Conservation (phyloP, 92 coral and sea anemone genomes). For the Zoanthus solanderi region DNA sequence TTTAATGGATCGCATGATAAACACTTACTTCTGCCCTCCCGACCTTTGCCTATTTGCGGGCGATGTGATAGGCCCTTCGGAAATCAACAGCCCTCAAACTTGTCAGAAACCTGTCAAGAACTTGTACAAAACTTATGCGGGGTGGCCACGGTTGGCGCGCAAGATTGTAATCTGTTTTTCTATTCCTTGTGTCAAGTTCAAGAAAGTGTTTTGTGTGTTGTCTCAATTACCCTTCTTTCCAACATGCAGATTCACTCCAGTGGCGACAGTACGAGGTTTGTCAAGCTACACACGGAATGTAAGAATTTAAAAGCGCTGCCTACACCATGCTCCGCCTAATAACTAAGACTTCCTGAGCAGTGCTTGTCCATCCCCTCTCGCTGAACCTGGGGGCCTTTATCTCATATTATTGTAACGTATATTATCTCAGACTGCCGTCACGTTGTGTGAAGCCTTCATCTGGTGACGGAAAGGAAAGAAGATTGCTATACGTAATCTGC, state of each 20-base stretch:
- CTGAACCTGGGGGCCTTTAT: background rate
- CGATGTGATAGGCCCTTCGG: constrained; percentile 14
- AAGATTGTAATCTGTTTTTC: no score
- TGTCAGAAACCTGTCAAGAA: no score
- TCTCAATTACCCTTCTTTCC: background rate
- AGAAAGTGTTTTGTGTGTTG: background rate
- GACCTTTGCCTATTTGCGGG: constrained; percentile 18
- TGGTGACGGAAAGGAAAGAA: no score
- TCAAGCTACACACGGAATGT: constrained; percentile 39
- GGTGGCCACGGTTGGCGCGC: no score
- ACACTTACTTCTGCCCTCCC: constrained; percentile 5
- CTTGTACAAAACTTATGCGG: no score
- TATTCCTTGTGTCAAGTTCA: no score
- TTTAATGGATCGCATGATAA: constrained; percentile 19
- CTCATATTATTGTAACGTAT: no score
- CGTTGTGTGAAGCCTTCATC: no score
- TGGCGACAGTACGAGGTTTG: constrained; percentile 32
- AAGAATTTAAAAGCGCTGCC: constrained; percentile 30
- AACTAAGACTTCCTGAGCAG: background rate
- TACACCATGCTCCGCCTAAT: background rate
- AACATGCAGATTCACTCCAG: constrained; percentile 24
- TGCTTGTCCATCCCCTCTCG: background rate
- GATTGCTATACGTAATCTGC: no score
- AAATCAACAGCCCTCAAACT: background rate
- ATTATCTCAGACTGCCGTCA: no score